Evolutionary conservation across 1,140 invertebrate genomes (phyloP), one percentile per base, ranked within the genome.

Genomic region (Zaprionus ghesquierei): DNA sequence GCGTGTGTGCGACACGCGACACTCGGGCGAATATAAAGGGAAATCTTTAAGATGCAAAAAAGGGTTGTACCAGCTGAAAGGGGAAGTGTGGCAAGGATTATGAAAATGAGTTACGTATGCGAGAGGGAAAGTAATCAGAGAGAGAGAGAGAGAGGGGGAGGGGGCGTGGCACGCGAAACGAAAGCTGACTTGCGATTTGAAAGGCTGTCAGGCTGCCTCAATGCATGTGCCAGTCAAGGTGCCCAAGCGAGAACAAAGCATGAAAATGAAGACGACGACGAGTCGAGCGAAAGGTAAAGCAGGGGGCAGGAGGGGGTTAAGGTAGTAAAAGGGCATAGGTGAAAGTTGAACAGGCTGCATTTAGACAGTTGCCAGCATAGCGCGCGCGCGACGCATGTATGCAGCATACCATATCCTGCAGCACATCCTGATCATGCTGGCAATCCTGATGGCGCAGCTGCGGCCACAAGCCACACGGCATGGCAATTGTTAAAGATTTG

Each of bases 41-140:
- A n/a, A 35, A 49, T 71, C 62, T 71, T 78, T 46, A 75, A 75
- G 72, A 75, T 70, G 72, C 66, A 78, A 75, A 62, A 46, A 56
- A 69, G 44, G 44, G 53, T 38, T 54, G 35, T 59, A 12, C 22
- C 10, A 41, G 58, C 25, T 72, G 69, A 62, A 53, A 73, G 63
- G 62, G 41, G 25, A 53, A 62, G 69, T 63, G 65, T 61, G 71
- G n/a, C n/a, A n/a, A n/a, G n/a, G 49, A 56, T 63, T 70, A 75
- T 75, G 60, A 75, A 70, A 75, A 54, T 62, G 72, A 75, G 71
- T 61, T 62, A 20, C 27, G 44, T 18, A 18, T 29, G 13, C n/a
- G 35, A 29, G 22, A 49, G 65, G 44, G 65, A 69, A 74, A 74
- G 65, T 58, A 59, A 63, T 35, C 49, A 38, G 0, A 8, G 13